These are phyloP conservation scores for Spilarctia lutea DNA, from an alignment of 2,888 invertebrate species.

Conservation along the genomic window DNA sequence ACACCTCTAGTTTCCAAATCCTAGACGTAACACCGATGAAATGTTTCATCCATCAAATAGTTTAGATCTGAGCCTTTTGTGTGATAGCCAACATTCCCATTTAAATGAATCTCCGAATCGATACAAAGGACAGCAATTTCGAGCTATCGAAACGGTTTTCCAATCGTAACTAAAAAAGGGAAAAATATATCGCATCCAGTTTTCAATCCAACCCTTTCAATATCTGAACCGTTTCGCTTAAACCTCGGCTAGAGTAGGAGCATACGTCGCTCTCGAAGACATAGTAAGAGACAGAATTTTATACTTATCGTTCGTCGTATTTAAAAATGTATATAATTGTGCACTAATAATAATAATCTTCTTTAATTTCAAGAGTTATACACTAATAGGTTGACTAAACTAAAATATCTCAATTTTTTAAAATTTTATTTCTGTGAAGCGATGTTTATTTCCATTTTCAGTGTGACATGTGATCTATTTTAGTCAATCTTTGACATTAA, in stretches of 20 bases:
- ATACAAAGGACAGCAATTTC: slow-evolving; percentile 54
- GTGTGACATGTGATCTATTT: no score
- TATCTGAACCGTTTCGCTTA: slow-evolving; percentile 43
- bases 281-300: background rate
- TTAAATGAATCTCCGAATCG: slow-evolving; percentile 55
- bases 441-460: no score
- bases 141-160: slow-evolving; percentile 51
- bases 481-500: no score
- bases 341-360: no score
- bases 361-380: no score
- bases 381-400: no score
- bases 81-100: slow-evolving; percentile 45
- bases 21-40: slow-evolving; percentile 10
- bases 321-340: background rate
- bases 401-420: no score
- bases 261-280: slow-evolving; percentile 6
- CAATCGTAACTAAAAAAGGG: slow-evolving; percentile 49
- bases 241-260: background rate
- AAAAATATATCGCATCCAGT: slow-evolving; percentile 43
- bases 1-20: background rate
- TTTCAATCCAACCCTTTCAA: slow-evolving; percentile 52
- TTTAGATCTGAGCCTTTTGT: slow-evolving; percentile 46
- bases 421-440: no score
- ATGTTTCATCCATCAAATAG: slow-evolving; percentile 26
- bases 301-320: background rate